Conservation (phyloP, 2,113 vertebrate genomes). For the Bubo bubo region DNA sequence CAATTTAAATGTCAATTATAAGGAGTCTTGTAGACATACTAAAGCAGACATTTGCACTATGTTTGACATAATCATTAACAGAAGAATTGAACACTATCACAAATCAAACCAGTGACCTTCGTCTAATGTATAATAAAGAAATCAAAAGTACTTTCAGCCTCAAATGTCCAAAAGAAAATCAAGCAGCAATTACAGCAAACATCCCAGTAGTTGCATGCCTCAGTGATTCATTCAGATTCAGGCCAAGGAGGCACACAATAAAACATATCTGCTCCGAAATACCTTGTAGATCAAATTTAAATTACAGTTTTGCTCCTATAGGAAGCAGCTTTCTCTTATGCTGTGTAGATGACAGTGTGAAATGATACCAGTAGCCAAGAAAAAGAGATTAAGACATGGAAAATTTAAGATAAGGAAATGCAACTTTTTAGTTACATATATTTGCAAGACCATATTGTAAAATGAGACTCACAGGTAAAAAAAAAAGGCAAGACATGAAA, state of each 20-base stretch:
- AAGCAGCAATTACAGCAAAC: conserved; percentile 52
- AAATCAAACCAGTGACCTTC: conserved; percentile 62
- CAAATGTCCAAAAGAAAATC: conserved; percentile 51
- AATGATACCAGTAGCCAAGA: not conserved
- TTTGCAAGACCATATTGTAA: not conserved
- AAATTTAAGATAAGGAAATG: conserved; percentile 61
- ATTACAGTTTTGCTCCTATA: not conserved
- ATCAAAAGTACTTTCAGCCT: conserved; percentile 54
- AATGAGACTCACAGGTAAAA: not conserved
- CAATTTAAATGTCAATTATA: conserved; percentile 34
- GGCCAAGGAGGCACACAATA: conserved; percentile 11
- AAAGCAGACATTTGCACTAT: not conserved
- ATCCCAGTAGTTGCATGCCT: not conserved
- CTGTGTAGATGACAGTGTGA: not conserved
- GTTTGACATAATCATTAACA: not conserved
- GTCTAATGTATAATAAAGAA: conserved; percentile 27
- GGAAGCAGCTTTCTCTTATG: conserved; percentile 4
- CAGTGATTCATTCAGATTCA: conserved; percentile 40
- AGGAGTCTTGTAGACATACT: not conserved
- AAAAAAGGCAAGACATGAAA: not conserved
- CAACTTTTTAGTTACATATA: conserved; percentile 21
- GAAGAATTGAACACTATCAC: not conserved
- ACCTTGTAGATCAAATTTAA: conserved; percentile 21
- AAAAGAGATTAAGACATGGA: conserved; percentile 7
- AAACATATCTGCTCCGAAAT: conserved; percentile 38